phyloP scores from a whole-genome alignment of 2,888 invertebrate genomes.

The Anoplius nigerrimus region DNA sequence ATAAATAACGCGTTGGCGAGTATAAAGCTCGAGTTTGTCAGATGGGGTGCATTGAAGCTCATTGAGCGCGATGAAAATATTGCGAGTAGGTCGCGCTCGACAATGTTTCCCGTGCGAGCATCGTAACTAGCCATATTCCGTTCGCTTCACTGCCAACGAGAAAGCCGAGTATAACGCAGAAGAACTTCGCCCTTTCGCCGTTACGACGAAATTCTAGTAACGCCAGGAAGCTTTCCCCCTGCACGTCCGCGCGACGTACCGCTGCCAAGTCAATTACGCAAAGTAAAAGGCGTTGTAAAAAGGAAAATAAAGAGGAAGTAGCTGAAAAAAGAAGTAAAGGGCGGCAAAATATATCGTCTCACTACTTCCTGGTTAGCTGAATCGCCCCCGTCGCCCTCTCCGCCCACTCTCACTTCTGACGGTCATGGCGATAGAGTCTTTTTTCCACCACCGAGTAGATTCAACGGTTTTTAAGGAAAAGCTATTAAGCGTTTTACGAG shows the following conservation, averaged over 20 bases:
- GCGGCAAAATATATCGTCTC: conserved; percentile 49
- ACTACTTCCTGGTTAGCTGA: conserved; percentile 45
- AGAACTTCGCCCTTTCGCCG: too few species aligned
- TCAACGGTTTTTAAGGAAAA: background rate
- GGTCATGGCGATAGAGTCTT: background rate
- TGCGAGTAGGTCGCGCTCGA: too few species aligned
- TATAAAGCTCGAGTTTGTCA: too few species aligned
- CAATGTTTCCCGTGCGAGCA: too few species aligned
- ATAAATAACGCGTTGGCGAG: too few species aligned
- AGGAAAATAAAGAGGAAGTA: conserved; percentile 31
- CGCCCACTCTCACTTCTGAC: background rate
- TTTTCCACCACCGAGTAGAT: background rate
- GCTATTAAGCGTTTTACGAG: conserved; percentile 9
- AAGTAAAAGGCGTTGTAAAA: conserved; percentile 26
- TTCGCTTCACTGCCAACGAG: too few species aligned
- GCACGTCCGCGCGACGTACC: conserved; percentile 18
- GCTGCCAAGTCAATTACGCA: conserved; percentile 54
- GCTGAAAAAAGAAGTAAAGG: conserved; percentile 36
- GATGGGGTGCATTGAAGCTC: too few species aligned
- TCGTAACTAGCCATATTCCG: too few species aligned
- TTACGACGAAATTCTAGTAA: too few species aligned
- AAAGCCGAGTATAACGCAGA: too few species aligned
- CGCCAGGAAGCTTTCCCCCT: background rate
- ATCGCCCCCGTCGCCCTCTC: background rate
- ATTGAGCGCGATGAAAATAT: too few species aligned